Conservation (phyloP, 2,797 vertebrate genomes). For the Pangasius djambal region DNA sequence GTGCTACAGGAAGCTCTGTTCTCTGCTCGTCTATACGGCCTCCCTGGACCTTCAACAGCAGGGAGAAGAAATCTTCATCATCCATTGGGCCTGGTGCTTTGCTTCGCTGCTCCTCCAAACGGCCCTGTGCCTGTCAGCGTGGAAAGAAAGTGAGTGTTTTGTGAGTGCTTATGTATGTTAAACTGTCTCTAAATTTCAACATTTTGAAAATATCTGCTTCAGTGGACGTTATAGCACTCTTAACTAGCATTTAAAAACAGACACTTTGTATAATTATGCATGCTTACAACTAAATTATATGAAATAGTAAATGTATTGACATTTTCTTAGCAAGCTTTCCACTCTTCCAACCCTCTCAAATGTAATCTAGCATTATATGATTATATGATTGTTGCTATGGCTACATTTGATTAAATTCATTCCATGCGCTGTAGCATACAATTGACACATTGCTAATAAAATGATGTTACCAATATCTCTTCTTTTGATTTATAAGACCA, state of each 20-base stretch:
- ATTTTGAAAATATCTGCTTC: background rate
- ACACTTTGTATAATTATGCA: background rate
- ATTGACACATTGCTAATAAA: background rate
- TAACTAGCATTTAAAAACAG: background rate
- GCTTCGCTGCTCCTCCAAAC: slow-evolving; percentile 87
- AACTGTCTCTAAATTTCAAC: background rate
- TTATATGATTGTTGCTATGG: background rate
- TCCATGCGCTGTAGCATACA: background rate
- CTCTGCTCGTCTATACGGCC: slow-evolving; percentile 89
- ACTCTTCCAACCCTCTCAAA: background rate
- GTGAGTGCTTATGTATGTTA: background rate
- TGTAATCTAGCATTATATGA: background rate
- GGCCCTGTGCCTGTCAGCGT: slow-evolving; percentile 75
- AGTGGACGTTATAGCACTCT: background rate
- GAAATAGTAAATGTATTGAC: background rate
- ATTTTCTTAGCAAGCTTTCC: background rate
- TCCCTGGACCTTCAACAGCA: slow-evolving; percentile 85
- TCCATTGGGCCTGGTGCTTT: slow-evolving; percentile 85
- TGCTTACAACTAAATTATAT: background rate
- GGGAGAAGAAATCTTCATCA: slow-evolving; percentile 86
- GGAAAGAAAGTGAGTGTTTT: too few relatives aligned
- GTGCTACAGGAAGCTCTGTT: slow-evolving; percentile 74
- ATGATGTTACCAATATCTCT: background rate
- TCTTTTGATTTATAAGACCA: background rate
- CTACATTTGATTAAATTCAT: background rate